Base-by-base conservation (phyloP, 2,797 vertebrate species). In the Eutrigla gurnardus region DNA sequence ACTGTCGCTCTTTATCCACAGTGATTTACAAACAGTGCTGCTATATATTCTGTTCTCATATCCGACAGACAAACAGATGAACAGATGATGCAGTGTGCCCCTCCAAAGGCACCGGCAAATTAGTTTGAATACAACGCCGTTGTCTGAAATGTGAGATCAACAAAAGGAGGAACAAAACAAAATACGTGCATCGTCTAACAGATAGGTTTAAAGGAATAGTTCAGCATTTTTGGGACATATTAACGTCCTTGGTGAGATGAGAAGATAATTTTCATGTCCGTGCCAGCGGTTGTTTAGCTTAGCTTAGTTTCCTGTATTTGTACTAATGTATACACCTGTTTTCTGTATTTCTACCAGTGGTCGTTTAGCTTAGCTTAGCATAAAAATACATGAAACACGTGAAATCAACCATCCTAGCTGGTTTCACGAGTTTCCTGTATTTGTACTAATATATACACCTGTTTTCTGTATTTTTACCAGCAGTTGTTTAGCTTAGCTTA, bases 61-160 rank as follows among this genome's bases (percentile, higher is more conserved):
- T 73, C 42, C 70, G 55, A 80, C 57, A 70, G 67, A 53, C 18
- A 75, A 61, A 80, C 59, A 82, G 59, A 82, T 67, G 37, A 70
- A n/a, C 33, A 77, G 45, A 75, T 37, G n/a, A 76, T 59, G 60
- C 53, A 65, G 18, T 14, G 45, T 35, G 14, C 43, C 40, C 39
- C 12, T 33, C 35, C 0, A 1, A 59, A 39, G 13, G n/a, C 52
- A n/a, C 8, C 33, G 39, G 39, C 10, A 65, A 49, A 72, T 75
- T 46, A 45, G 7, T 50, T 10, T 35, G 42, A 52, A 52, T 4
- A 39, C 39, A 67, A 77, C 64, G 14, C 32, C 60, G 12, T 60
- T 69, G 33, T 59, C 40, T 63, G 55, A 35, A 40, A 62, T 55
- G 37, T 35, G 50, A 52, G 54, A 57, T 15, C 7, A 46, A 53